Conservation (phyloP, 1,140 invertebrate genomes). For the Bicyclus anynana region DNA sequence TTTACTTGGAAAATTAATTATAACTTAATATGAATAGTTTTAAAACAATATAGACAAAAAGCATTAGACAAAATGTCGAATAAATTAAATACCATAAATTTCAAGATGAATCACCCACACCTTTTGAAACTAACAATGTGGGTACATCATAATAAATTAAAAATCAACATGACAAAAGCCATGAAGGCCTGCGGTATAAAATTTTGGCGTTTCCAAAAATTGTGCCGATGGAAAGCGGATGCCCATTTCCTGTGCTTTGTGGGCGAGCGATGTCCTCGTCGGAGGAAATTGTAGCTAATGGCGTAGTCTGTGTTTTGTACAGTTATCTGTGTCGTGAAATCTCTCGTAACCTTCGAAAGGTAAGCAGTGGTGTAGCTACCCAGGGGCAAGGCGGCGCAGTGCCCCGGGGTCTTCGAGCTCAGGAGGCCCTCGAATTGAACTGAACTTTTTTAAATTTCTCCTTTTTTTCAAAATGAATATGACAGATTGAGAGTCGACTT, state of each 20-base stretch:
- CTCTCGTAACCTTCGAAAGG: slow-evolving; percentile 30
- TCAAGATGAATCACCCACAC: slow-evolving; percentile 14
- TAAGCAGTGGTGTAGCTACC: too few relatives aligned
- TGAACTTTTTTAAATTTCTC: too few relatives aligned
- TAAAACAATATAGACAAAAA: too few relatives aligned
- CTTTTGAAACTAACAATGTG: slow-evolving; percentile 16
- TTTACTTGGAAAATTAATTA: too few relatives aligned
- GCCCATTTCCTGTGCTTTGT: slow-evolving; percentile 58
- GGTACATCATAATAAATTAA: slow-evolving; percentile 20
- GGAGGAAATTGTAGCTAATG: slow-evolving; percentile 45
- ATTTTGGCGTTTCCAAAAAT: slow-evolving; percentile 71
- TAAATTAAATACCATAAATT: slow-evolving; percentile 1
- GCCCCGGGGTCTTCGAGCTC: too few relatives aligned
- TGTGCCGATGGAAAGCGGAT: slow-evolving; percentile 63
- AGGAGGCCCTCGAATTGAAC: too few relatives aligned
- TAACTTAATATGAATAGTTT: too few relatives aligned
- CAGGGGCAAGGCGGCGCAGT: too few relatives aligned
- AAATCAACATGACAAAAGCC: slow-evolving; percentile 64
- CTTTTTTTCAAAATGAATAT: too few relatives aligned
- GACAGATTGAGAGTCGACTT: too few relatives aligned
- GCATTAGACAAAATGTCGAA: too few relatives aligned
- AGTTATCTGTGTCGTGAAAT: slow-evolving; percentile 61
- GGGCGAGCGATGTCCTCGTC: slow-evolving; percentile 65
- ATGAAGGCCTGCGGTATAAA: slow-evolving; percentile 56
- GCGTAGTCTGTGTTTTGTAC: slow-evolving; percentile 54